Evolutionary conservation across 2,113 vertebrate species (phyloP), one percentile per base, ranked within the genome.

Genomic region (Xiphophorus hellerii): DNA sequence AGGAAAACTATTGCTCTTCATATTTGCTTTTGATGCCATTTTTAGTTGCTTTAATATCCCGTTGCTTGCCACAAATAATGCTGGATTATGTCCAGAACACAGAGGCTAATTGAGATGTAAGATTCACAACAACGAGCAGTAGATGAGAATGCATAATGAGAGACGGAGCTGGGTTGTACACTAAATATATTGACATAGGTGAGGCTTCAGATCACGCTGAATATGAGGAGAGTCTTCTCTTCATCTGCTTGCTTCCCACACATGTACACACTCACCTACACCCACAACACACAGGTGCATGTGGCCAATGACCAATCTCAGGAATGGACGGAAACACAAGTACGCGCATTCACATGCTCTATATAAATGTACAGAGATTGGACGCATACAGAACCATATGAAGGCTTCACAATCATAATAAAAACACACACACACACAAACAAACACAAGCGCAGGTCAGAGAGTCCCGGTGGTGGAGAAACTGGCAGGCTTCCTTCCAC

Each of bases 111-210:
- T 90, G 91, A 90, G 83, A 90, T 88, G 84, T 92, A 85, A 87
- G 86, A 88, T 88, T 90, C 82, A 76, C 84, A 80, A 66, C 77
- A 71, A 77, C 66, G 85, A 85, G 80, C 84, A 69, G 73, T 67
- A 61, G 85, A 84, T 84, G 75, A 73, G 77, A 89, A 90, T 89
- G 81, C 78, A 83, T 90, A 92, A 89, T 90, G 88, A 90, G 88
- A 92, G 73, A 73, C n/a, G 10, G 76, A 80, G 83, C 86, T 78
- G 87, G 82, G 86, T 83, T 15, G 42, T 89, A 90, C 89, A 84
- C 86, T 90, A 91, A 91, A 91, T 89, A 91, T 87, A 91, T 89
- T 88, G 89, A 91, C 92, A 90, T 83, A 87, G 91, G 89, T 89
- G 89, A 90, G 77, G 77, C 85, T 71, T 64, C 76, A 75, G 81